Conservation (phyloP, 1,140 invertebrate genomes). For the Drosophila gunungcola region DNA sequence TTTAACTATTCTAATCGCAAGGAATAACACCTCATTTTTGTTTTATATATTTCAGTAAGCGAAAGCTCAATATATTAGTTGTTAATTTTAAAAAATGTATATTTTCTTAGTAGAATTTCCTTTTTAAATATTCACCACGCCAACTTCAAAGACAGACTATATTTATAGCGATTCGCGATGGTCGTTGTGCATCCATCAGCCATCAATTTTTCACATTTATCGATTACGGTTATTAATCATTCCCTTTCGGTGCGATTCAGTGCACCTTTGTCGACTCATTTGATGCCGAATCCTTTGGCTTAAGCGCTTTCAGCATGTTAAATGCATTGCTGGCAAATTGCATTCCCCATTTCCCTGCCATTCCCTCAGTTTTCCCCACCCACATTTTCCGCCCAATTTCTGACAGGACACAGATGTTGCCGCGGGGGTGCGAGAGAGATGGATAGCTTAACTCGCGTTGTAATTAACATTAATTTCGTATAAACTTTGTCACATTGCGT, state of each 20-base stretch:
- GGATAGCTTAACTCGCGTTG: conserved; percentile 38
- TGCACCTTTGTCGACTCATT: conserved; percentile 39
- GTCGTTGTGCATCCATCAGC: background rate
- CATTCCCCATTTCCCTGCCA: conserved; percentile 26
- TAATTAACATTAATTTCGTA: conserved; percentile 75
- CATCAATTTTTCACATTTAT: conserved; percentile 26
- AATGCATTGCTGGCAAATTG: conserved; percentile 48
- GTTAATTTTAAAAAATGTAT: too few species aligned
- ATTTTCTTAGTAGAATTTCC: too few species aligned
- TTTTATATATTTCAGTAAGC: too few species aligned
- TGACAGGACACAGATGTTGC: conserved; percentile 35
- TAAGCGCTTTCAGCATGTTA: conserved; percentile 50
- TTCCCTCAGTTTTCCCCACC: background rate
- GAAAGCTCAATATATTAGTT: too few species aligned
- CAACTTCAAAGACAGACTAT: background rate
- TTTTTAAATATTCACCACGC: too few species aligned
- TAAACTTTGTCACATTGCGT: conserved; percentile 67
- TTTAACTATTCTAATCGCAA: too few species aligned
- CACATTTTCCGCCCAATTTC: conserved; percentile 8
- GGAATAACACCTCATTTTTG: too few species aligned
- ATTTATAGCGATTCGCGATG: background rate
- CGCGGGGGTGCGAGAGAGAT: conserved; percentile 20
- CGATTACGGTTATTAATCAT: conserved; percentile 47
- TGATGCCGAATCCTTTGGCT: conserved; percentile 19
- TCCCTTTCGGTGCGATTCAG: conserved; percentile 28